Conservation (phyloP, 2,113 vertebrate species). For the Brachypodius melanocephalos region DNA sequence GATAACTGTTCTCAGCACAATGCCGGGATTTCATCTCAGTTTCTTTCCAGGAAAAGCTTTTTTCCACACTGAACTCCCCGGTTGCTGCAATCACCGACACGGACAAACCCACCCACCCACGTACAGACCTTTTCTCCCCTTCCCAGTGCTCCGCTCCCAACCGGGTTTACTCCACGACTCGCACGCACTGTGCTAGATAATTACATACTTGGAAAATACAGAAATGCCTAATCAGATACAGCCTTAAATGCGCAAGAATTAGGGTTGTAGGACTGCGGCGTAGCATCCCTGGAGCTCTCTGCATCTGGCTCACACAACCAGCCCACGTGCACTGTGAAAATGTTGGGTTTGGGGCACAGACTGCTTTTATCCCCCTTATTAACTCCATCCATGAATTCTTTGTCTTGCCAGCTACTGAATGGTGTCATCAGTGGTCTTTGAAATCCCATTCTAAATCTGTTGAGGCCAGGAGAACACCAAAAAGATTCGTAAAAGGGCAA, state of each 20-base stretch:
- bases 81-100: background rate
- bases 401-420: conserved; percentile 2
- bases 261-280: background rate
- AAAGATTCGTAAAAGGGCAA: background rate
- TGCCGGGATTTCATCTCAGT: background rate
- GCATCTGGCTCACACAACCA: background rate
- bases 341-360: background rate
- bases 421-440: background rate
- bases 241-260: background rate
- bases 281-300: background rate
- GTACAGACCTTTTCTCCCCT: background rate
- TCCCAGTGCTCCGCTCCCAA: background rate
- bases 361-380: conserved; percentile 3
- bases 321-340: background rate
- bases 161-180: background rate
- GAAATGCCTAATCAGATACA: background rate
- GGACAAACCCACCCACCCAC: background rate
- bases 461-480: background rate
- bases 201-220: background rate
- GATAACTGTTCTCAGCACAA: background rate
- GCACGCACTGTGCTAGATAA: background rate
- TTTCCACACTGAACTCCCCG: fast-evolving
- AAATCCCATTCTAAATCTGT: background rate
- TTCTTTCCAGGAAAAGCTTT: background rate
- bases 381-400: background rate